Percentiles rank a stretch among this genome's conserved stretches.
These are phyloP conservation scores for Fistularia tabacaria DNA, from an alignment of 2,797 vertebrate genomes.

Conservation along the genomic window DNA sequence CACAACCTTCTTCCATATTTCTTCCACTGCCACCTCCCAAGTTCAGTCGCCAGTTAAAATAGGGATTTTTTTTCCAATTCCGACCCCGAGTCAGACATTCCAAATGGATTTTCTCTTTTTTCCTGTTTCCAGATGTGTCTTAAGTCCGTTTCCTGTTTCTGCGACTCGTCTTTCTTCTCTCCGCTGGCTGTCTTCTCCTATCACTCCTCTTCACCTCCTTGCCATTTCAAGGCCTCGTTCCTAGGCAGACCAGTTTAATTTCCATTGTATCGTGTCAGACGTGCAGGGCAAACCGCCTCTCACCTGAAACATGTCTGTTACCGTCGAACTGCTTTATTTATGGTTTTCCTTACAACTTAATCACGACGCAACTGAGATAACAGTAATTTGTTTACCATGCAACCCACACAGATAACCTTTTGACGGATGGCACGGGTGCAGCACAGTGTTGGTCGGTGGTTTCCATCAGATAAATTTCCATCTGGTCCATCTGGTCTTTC, in stretches of 20 bases:
- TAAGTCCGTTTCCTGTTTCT: slow-evolving; percentile 31
- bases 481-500: slow-evolving; percentile 12
- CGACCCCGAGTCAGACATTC: slow-evolving; percentile 50
- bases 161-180: slow-evolving; percentile 9
- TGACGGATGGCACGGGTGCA: slow-evolving; percentile 48
- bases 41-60: slow-evolving; percentile 47
- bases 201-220: slow-evolving; percentile 5
- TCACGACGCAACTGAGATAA: slow-evolving; percentile 40
- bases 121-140: slow-evolving; percentile 10
- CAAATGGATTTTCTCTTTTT: slow-evolving; percentile 10
- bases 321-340: slow-evolving; percentile 3
- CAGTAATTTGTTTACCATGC: slow-evolving; percentile 42
- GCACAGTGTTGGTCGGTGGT: not conserved
- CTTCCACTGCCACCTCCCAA: slow-evolving; percentile 13
- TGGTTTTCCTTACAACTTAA: slow-evolving; percentile 17
- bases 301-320: slow-evolving; percentile 20
- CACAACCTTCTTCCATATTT: slow-evolving; percentile 4
- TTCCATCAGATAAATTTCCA: slow-evolving; percentile 10
- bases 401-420: slow-evolving; percentile 36
- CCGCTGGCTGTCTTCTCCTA: slow-evolving; percentile 27
- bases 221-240: not conserved
- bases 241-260: not conserved
- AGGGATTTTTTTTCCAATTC: slow-evolving; percentile 41
- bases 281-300: not conserved
- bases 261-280: slow-evolving; percentile 6